Evolutionary conservation across 2,797 vertebrate genomes (phyloP), one percentile per base, ranked within the genome.

Genomic region (Pipistrellus nathusii): DNA sequence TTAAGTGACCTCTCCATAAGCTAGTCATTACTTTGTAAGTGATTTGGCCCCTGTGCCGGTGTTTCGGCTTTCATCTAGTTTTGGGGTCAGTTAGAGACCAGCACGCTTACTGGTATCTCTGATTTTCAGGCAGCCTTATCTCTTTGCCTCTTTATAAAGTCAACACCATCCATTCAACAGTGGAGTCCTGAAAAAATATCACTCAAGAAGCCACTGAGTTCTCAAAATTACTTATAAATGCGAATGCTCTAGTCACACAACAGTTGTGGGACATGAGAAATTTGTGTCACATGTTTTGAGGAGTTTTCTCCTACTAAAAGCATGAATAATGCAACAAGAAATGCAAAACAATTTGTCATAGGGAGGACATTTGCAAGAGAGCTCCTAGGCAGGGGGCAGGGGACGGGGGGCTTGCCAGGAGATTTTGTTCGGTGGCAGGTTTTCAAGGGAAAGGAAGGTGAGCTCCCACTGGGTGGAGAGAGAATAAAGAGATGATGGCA

Each of bases 281-380:
- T 77, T 73, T 81, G 38, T 86, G 41, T 89, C 68, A 72, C 69
- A 88, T 32, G 48, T 38, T 76, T 90, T 62, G 21, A 78, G 88
- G 72, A 92, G 53, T 80, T 88, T 87, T 86, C 55, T 92, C 23
- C 55, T 46, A 64, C 75, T 57, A 73, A 90, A 90, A 13, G 1
- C 68, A 95, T 88, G 75, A 88, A 83, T 94, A 93, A 94, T 86
- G 14, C 53, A 90, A 41, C 27, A 84, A 66, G 41, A 88, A 85
- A 20, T 32, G 3, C 30, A 91, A 68, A 94, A 55, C 62, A 75
- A 78, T 91, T 89, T 93, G 25, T 90, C n/a, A 55, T 92, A 78
- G 32, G 66, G 32, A 91, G 9, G 41, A 25, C 35, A 11, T 86
- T 93, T 75, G 27, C 55, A 62, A 78, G 77, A 59, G 18, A 48